A percentile compares a stretch with the other conserved stretches of the same genome.
Conservation (phyloP, 2,888 invertebrate genomes). For the Hydrotaea cyrtoneurina region DNA sequence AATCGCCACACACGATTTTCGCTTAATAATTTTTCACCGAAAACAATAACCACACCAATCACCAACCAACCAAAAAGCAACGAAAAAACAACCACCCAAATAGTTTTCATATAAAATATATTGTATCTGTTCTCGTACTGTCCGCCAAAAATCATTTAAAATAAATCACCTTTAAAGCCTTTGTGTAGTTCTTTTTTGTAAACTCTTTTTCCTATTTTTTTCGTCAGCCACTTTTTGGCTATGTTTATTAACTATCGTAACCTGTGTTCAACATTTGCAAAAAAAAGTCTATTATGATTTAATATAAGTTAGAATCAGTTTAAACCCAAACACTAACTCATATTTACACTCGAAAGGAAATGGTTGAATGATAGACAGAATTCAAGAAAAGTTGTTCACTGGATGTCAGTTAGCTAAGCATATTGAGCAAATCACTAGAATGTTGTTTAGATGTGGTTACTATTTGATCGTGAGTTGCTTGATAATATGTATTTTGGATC, state of each 20-base stretch:
- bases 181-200: no score
- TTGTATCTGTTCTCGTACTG: slow-evolving; percentile 44
- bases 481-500: no score
- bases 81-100: slow-evolving; percentile 59
- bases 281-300: slow-evolving; percentile 24
- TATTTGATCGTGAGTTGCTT: no score
- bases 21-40: slow-evolving; percentile 52
- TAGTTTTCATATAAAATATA: slow-evolving; percentile 39
- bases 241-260: slow-evolving; percentile 42
- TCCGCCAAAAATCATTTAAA: slow-evolving; percentile 64
- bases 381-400: no score
- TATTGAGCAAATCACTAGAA: no score
- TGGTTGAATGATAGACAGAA: no score
- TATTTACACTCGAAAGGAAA: not conserved
- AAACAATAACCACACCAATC: slow-evolving; percentile 21
- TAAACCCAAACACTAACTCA: slow-evolving; percentile 5
- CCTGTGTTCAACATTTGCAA: slow-evolving; percentile 43
- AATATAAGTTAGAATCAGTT: slow-evolving; percentile 28
- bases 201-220: not conserved
- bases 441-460: no score
- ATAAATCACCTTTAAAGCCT: slow-evolving; percentile 63
- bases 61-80: slow-evolving; percentile 3
- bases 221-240: slow-evolving; percentile 33
- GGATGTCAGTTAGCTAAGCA: no score
- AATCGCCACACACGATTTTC: slow-evolving; percentile 63